Conservation (phyloP, 2,797 vertebrate genomes). For the Ceyx erithaca region DNA sequence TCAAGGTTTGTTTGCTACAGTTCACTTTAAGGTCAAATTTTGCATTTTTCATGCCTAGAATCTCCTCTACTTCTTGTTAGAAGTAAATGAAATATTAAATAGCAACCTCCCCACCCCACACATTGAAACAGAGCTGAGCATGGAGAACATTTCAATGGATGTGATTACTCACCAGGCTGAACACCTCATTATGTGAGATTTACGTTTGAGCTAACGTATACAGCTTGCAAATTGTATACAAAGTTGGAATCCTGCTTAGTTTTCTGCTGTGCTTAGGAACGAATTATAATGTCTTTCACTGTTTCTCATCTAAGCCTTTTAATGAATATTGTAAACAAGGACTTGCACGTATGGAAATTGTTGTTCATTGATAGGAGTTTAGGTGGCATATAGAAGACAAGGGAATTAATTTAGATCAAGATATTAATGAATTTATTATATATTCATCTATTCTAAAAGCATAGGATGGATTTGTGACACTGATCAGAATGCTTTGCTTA, state of each 20-base stretch:
- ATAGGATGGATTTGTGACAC: background rate
- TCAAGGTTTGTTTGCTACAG: background rate
- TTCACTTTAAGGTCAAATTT: slow-evolving; percentile 17
- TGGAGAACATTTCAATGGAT: background rate
- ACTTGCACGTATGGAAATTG: slow-evolving; percentile 5
- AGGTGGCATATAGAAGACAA: background rate
- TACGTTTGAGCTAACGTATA: background rate
- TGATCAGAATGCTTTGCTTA: background rate
- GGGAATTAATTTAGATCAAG: background rate
- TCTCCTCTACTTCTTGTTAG: background rate
- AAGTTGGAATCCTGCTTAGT: slow-evolving; percentile 40
- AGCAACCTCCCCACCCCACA: background rate
- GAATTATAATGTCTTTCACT: background rate
- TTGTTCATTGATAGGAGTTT: background rate
- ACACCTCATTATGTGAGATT: slow-evolving; percentile 52
- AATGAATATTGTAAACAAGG: slow-evolving; percentile 10
- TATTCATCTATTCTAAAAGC: background rate
- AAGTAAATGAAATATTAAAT: background rate
- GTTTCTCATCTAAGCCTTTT: slow-evolving; percentile 1
- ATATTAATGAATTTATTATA: background rate
- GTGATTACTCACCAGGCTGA: slow-evolving; percentile 2
- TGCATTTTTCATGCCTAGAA: background rate
- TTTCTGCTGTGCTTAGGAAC: slow-evolving; percentile 51
- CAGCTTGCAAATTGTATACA: slow-evolving; percentile 23
- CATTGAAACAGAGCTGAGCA: background rate